phyloP scores from a whole-genome alignment of 2,888 invertebrate species.

The Pilophorus perplexus region DNA sequence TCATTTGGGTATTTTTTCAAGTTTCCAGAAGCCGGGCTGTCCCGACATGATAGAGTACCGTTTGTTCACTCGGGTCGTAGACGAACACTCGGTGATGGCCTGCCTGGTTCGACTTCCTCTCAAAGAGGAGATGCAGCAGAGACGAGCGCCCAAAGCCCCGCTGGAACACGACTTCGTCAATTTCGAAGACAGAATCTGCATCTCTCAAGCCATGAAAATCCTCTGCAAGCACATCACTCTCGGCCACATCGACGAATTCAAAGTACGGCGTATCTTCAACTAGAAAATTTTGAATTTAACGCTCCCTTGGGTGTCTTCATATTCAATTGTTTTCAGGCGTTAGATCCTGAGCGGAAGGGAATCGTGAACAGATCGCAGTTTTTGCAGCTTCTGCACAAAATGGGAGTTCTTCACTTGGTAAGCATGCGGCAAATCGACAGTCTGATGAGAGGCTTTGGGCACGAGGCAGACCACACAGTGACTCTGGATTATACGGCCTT shows the following conservation, averaged over 20 bases:
- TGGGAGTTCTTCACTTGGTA: slow-evolving; percentile 63
- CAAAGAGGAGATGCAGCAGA: slow-evolving; percentile 62
- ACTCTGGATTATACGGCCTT: slow-evolving; percentile 72
- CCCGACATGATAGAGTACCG: slow-evolving; percentile 57
- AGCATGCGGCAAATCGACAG: slow-evolving; percentile 66
- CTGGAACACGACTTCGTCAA: slow-evolving; percentile 66
- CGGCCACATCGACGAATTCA: slow-evolving; percentile 67
- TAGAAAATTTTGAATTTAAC: background rate
- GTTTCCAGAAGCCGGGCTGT: slow-evolving; percentile 61
- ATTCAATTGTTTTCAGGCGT: slow-evolving; percentile 24
- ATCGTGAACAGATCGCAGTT: slow-evolving; percentile 53
- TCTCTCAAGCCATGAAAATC: slow-evolving; percentile 66
- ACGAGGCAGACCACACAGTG: slow-evolving; percentile 60
- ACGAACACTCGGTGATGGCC: slow-evolving; percentile 66
- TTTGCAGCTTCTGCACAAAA: slow-evolving; percentile 63
- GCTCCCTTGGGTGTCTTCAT: too few relatives aligned
- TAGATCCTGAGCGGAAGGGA: slow-evolving; percentile 38
- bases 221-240: slow-evolving; percentile 65
- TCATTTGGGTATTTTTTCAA: too few relatives aligned
- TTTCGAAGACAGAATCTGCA: slow-evolving; percentile 66
- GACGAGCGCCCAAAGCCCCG: slow-evolving; percentile 9
- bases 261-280: slow-evolving; percentile 54
- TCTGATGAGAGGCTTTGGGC: slow-evolving; percentile 72
- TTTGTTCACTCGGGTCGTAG: slow-evolving; percentile 65
- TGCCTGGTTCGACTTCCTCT: slow-evolving; percentile 67